phyloP scores from a whole-genome alignment of 2,888 invertebrate genomes.

The Alsophila aescularia region DNA sequence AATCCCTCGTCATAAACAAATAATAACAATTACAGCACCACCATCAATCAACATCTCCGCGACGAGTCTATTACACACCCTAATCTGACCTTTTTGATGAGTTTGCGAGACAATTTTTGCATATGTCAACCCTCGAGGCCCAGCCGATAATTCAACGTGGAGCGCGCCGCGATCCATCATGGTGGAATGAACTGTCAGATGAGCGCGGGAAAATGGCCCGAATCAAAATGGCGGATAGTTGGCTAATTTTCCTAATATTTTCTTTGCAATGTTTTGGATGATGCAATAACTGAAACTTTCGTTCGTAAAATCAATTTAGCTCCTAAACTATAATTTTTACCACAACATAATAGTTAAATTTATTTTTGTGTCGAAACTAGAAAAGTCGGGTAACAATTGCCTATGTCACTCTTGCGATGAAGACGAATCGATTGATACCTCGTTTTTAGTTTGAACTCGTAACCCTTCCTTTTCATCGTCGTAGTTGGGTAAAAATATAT shows the following conservation, averaged over 20 bases:
- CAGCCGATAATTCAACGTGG: slow-evolving; percentile 71
- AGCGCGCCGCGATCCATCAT: slow-evolving; percentile 75
- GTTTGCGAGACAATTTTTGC: slow-evolving; percentile 83
- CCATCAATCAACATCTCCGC: slow-evolving; percentile 43
- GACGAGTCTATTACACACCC: slow-evolving; percentile 65
- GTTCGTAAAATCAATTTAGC: no score
- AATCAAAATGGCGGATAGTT: slow-evolving; percentile 58
- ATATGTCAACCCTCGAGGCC: slow-evolving; percentile 75
- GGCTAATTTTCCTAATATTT: slow-evolving; percentile 32
- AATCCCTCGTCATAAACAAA: slow-evolving; percentile 32
- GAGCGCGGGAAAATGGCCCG: slow-evolving; percentile 65
- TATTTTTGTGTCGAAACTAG: no score
- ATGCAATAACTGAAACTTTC: no score
- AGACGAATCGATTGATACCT: no score
- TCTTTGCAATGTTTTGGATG: no score
- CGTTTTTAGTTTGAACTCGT: no score
- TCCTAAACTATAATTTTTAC: no score
- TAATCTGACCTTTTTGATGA: slow-evolving; percentile 76
- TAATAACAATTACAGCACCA: slow-evolving; percentile 39
- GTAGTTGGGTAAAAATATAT: no score
- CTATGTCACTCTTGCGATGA: no score
- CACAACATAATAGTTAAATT: no score
- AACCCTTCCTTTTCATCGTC: no score
- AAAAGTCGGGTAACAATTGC: no score
- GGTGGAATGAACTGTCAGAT: slow-evolving; percentile 79